Evolutionary conservation across 92 coral and sea anemone genomes (phyloP).

Genomic region (Porites evermanni): DNA sequence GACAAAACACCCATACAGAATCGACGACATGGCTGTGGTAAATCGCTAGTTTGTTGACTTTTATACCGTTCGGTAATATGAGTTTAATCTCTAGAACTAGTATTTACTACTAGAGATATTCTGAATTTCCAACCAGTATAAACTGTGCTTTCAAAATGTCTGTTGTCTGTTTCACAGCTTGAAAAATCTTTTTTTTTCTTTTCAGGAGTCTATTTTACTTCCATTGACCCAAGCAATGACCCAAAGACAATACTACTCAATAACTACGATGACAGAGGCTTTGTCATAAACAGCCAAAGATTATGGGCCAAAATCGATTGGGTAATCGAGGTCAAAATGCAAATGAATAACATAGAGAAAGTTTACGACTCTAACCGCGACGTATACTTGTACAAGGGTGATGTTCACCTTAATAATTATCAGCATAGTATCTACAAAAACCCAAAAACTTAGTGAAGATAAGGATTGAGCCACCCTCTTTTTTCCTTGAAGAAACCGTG

Average conservation of each 20-base stretch:
- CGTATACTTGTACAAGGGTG: constrained; percentile 39
- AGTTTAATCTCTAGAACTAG: not conserved
- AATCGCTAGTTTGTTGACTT: not conserved
- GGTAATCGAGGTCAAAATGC: constrained; percentile 36
- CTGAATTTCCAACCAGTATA: not conserved
- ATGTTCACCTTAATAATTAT: constrained; percentile 13
- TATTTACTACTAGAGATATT: not conserved
- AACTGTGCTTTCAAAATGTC: not conserved
- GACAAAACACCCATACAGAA: constrained; percentile 3
- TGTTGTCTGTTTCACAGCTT: constrained; percentile 2
- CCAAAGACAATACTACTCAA: constrained; percentile 6
- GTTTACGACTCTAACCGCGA: constrained; percentile 27
- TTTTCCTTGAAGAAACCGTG: too few species aligned
- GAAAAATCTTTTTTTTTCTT: not conserved
- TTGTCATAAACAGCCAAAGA: constrained; percentile 35
- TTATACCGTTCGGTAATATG: not conserved
- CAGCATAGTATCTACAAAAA: constrained; percentile 5
- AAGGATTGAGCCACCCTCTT: too few species aligned
- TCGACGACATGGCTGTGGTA: constrained; percentile 7
- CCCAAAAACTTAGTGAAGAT: not conserved
- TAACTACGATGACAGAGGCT: constrained; percentile 55
- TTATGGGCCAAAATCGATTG: constrained; percentile 43
- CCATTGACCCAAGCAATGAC: constrained; percentile 36
- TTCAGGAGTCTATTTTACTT: constrained; percentile 19
- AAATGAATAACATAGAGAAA: not conserved